Evolutionary conservation across 2,113 vertebrate genomes (phyloP).

Genomic region (Rhadina sibilatrix): DNA sequence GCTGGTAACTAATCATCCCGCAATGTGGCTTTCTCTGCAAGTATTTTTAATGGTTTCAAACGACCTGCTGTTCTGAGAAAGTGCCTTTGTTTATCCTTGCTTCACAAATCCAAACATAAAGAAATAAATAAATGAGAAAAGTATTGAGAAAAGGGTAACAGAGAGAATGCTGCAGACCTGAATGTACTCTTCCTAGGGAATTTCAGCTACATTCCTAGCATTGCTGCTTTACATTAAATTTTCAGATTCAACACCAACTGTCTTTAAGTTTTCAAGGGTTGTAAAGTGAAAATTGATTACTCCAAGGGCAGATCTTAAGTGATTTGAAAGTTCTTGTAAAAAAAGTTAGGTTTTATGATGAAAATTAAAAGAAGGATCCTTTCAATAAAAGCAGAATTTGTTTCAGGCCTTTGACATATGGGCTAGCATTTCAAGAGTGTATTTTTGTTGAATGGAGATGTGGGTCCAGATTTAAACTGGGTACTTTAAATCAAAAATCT

Average conservation of each 20-base stretch:
- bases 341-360: neutral
- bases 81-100: neutral
- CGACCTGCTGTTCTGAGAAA: neutral
- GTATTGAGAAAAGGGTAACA: neutral
- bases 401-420: neutral
- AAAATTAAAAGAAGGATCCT: neutral
- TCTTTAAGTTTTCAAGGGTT: neutral
- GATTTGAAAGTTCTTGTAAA: neutral
- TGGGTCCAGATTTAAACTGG: neutral
- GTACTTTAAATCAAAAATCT: slow-evolving; percentile 3
- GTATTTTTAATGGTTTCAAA: neutral
- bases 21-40: neutral
- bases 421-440: neutral
- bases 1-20: neutral
- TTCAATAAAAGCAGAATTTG: neutral
- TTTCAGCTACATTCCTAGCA: neutral
- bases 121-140: neutral
- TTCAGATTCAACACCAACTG: neutral
- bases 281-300: neutral
- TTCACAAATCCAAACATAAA: neutral
- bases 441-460: neutral
- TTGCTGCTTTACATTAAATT: neutral
- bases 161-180: neutral
- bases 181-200: neutral
- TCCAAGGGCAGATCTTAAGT: neutral